Evolutionary conservation across 2,113 vertebrate species (phyloP).

Genomic region (Phasianus colchicus): DNA sequence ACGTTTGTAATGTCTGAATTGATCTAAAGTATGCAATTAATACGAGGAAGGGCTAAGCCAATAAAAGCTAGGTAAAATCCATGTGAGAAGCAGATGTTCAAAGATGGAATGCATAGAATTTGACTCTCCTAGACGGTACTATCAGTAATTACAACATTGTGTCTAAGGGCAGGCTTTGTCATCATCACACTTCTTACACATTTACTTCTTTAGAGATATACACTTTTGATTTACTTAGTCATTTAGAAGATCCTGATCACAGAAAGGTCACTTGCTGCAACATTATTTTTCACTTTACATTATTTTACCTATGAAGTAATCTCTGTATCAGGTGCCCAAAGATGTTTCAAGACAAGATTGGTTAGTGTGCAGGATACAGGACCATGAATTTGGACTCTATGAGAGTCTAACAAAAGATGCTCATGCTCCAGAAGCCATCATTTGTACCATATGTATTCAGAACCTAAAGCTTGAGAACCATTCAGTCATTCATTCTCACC

Average conservation of each 20-base stretch:
- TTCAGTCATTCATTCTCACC: neutral
- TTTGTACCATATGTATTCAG: rapidly evolving
- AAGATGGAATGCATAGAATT: neutral
- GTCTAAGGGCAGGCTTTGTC: neutral
- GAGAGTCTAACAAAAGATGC: neutral
- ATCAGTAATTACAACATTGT: constrained; percentile 6
- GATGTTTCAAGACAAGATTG: neutral
- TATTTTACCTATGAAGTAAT: neutral
- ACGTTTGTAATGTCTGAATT: neutral
- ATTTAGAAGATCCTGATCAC: neutral
- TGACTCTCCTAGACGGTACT: neutral
- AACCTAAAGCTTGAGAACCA: neutral
- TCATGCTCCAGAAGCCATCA: neutral
- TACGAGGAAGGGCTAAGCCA: neutral
- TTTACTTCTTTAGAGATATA: neutral
- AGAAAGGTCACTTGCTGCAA: neutral
- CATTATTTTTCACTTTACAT: neutral
- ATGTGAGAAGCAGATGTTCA: neutral
- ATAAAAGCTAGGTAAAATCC: constrained; percentile 5
- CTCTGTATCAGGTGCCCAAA: neutral
- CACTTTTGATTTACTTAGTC: constrained; percentile 25
- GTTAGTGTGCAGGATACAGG: neutral
- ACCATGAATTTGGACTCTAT: neutral
- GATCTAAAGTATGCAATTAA: neutral
- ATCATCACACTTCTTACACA: neutral